Evolutionary conservation across 2,888 invertebrate genomes (phyloP).

Genomic region (Amphipyra tragopoginis): DNA sequence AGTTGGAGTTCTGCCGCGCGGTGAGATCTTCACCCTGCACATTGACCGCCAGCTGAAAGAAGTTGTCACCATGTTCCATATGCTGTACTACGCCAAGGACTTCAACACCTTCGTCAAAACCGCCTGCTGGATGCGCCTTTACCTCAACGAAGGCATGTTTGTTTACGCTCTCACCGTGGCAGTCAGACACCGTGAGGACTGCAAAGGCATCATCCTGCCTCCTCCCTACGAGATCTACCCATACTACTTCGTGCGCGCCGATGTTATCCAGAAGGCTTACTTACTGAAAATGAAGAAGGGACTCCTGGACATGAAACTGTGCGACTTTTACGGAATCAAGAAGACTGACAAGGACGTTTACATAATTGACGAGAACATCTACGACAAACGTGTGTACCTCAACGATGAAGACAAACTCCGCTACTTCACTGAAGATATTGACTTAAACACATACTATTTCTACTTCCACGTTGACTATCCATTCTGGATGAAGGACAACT

Average conservation of each 20-base stretch:
- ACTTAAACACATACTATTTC: conserved; percentile 91
- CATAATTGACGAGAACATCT: conserved; percentile 92
- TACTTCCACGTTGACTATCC: conserved; percentile 91
- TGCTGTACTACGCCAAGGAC: conserved; percentile 88
- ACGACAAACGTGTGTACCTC: conserved; percentile 87
- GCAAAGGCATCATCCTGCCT: conserved; percentile 86
- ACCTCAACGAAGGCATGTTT: conserved; percentile 90
- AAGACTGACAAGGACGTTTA: conserved; percentile 86
- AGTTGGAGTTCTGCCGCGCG: conserved; percentile 89
- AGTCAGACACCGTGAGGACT: conserved; percentile 86
- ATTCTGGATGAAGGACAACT: conserved; percentile 90
- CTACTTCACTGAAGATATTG: conserved; percentile 92
- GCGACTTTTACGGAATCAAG: conserved; percentile 87
- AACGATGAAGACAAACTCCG: conserved; percentile 89
- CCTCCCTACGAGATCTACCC: conserved; percentile 91
- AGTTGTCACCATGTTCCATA: conserved; percentile 87
- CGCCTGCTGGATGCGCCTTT: conserved; percentile 87
- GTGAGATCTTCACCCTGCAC: conserved; percentile 87
- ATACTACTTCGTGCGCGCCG: conserved; percentile 91
- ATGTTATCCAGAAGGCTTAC: conserved; percentile 91
- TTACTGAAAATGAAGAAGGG: conserved; percentile 87
- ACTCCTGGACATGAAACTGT: conserved; percentile 83
- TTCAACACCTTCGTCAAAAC: conserved; percentile 86
- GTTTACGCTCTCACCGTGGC: conserved; percentile 89
- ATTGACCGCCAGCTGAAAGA: conserved; percentile 86